A percentile compares a stretch with the other conserved stretches of the same genome.
phyloP scores from a whole-genome alignment of 2,113 vertebrate genomes.

The Mus musculus region DNA sequence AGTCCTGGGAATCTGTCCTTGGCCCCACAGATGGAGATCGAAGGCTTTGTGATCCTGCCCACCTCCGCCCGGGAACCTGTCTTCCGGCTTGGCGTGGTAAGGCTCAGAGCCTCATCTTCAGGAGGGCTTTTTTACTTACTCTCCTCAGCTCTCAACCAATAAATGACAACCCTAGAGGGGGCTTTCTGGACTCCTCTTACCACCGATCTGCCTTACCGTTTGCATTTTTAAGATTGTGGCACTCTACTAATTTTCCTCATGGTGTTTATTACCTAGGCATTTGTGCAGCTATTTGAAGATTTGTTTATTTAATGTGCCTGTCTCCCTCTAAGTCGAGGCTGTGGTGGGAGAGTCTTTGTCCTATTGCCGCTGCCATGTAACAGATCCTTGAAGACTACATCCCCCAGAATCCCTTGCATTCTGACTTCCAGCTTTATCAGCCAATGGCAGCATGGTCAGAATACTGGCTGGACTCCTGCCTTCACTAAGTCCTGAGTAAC shows the following conservation, averaged over 20 bases:
- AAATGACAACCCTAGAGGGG: not conserved
- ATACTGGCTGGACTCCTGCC: not conserved
- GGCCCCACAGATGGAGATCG: constrained; percentile 77
- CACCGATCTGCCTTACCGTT: not conserved
- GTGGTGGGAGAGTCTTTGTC: not conserved
- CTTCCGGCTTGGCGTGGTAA: constrained; percentile 86
- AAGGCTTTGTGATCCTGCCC: constrained; percentile 85
- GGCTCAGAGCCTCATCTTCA: constrained; percentile 16
- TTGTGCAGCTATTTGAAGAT: not conserved
- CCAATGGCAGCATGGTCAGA: not conserved
- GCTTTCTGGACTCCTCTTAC: not conserved
- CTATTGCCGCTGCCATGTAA: not conserved
- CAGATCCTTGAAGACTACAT: not conserved
- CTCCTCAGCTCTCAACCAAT: not conserved
- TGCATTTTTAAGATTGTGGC: not conserved
- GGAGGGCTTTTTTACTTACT: not conserved
- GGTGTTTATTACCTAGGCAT: not conserved
- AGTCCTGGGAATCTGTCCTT: constrained; percentile 77
- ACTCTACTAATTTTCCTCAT: not conserved
- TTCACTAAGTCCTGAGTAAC: not conserved
- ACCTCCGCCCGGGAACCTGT: constrained; percentile 63
- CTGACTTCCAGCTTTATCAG: not conserved
- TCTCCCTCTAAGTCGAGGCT: not conserved
- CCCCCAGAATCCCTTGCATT: constrained; percentile 49
- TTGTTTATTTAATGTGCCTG: not conserved